A percentile compares a stretch with the other conserved stretches of the same genome.
Conservation (phyloP, 2,888 invertebrate species). For the Torymus tubicola region DNA sequence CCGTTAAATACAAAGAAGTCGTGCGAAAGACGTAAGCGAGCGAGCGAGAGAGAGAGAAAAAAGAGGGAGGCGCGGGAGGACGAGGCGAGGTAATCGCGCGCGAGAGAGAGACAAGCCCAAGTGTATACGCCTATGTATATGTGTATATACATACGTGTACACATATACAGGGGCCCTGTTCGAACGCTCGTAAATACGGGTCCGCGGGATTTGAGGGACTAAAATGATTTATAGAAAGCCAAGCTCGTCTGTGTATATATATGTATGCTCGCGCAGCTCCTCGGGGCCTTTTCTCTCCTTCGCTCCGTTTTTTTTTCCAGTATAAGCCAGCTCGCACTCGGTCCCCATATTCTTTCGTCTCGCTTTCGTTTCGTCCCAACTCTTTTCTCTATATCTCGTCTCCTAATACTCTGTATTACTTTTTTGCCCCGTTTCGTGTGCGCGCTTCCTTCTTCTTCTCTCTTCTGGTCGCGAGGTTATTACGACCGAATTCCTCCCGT, state of each 20-base stretch:
- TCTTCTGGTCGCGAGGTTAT: conserved; percentile 50
- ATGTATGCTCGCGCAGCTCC: conserved; percentile 55
- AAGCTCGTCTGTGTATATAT: conserved; percentile 61
- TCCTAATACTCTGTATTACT: conserved; percentile 48
- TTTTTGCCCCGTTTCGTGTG: conserved; percentile 40
- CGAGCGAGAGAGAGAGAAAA: conserved; percentile 55
- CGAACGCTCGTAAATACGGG: conserved; percentile 72
- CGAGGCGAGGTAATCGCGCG: conserved; percentile 49
- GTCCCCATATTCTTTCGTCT: conserved; percentile 45
- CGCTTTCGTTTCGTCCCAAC: conserved; percentile 30
- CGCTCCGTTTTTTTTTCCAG: conserved; percentile 38
- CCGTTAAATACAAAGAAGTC: conserved; percentile 68
- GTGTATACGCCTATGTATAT: conserved; percentile 35
- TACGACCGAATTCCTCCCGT: conserved; percentile 35
- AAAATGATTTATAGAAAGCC: conserved; percentile 76
- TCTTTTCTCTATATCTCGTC: conserved; percentile 53
- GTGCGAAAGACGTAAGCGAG: conserved; percentile 58
- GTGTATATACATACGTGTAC: neutral
- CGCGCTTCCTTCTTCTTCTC: conserved; percentile 13
- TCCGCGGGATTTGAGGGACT: conserved; percentile 71
- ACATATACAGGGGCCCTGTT: conserved; percentile 58
- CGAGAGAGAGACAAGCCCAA: conserved; percentile 44
- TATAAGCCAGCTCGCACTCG: conserved; percentile 26
- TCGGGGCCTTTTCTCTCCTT: conserved; percentile 59
- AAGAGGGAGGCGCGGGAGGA: conserved; percentile 55